A percentile compares a stretch with the other conserved stretches of the same genome.
These are phyloP conservation scores for Panulirus ornatus DNA, from an alignment of 1,140 invertebrate species.

Conservation along the genomic window DNA sequence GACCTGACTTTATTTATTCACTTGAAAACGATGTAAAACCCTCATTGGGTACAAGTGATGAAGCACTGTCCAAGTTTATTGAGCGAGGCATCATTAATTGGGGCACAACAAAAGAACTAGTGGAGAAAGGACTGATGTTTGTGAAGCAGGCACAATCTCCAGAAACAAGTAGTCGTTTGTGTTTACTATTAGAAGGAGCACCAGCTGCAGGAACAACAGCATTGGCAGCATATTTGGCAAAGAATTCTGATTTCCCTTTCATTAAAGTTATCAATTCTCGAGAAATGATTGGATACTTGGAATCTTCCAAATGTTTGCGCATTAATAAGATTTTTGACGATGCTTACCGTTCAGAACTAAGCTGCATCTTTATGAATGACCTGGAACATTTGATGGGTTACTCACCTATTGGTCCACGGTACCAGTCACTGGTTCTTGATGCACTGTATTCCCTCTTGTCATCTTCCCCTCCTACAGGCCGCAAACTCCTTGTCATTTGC, in stretches of 20 bases:
- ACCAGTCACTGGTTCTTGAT: constrained; percentile 97
- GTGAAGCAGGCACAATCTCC: constrained; percentile 86
- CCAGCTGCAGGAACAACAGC: constrained; percentile 98
- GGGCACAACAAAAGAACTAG: constrained; percentile 91
- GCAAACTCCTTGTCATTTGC: constrained; percentile 94
- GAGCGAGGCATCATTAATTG: constrained; percentile 94
- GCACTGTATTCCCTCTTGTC: constrained; percentile 95
- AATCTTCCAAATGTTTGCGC: constrained; percentile 95
- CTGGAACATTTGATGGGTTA: constrained; percentile 98
- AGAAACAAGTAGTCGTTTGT: constrained; percentile 76
- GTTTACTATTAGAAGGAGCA: constrained; percentile 91
- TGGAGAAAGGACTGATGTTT: constrained; percentile 94
- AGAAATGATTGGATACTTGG: constrained; percentile 98
- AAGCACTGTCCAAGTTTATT: constrained; percentile 90
- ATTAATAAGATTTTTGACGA: constrained; percentile 99
- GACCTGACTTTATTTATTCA: constrained; percentile 96
- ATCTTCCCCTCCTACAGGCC: constrained; percentile 94
- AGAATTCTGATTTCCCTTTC: constrained; percentile 98
- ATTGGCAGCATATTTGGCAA: constrained; percentile 95
- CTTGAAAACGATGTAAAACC: constrained; percentile 98
- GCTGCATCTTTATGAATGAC: constrained; percentile 98
- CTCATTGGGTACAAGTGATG: constrained; percentile 83
- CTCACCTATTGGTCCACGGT: constrained; percentile 97
- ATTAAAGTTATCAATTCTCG: constrained; percentile 98
- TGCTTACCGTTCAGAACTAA: constrained; percentile 97